phyloP scores from a whole-genome alignment of 2,888 invertebrate species.

The Callosobruchus maculatus region DNA sequence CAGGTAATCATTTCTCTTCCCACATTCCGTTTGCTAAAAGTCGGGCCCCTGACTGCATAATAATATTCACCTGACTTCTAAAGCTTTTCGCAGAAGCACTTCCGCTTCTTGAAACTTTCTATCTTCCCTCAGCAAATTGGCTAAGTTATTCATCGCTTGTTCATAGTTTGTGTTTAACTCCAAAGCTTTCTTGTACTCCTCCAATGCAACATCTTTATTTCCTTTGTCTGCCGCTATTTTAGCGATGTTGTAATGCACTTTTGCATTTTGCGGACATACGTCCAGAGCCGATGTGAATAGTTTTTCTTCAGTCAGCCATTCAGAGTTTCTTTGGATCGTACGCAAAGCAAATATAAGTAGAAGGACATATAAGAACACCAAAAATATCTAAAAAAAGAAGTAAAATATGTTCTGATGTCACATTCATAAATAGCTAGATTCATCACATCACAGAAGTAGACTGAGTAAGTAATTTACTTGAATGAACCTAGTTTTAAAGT shows the following conservation, averaged over 20 bases:
- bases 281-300: conserved; percentile 77
- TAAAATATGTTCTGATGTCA: too few species aligned
- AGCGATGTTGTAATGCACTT: conserved; percentile 89
- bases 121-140: conserved; percentile 75
- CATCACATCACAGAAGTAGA: too few species aligned
- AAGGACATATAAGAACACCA: conserved; percentile 34
- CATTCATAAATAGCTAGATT: too few species aligned
- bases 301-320: conserved; percentile 78
- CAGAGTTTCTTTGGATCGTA: conserved; percentile 62
- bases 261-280: conserved; percentile 93
- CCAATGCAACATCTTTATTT: conserved; percentile 64
- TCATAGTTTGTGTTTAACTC: conserved; percentile 75
- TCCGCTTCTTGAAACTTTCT: conserved; percentile 69
- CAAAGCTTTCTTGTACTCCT: conserved; percentile 64
- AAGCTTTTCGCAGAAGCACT: conserved; percentile 65
- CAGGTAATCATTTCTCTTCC: too few species aligned
- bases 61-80: conserved; percentile 62
- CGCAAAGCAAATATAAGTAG: conserved; percentile 41
- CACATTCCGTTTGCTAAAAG: too few species aligned
- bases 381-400: conserved; percentile 36
- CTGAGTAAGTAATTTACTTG: too few species aligned
- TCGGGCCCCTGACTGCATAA: neutral
- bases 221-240: conserved; percentile 79
- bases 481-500: too few species aligned
- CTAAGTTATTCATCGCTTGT: conserved; percentile 92